Percentiles rank a stretch among this genome's conserved stretches.
Conservation (phyloP, 2,888 invertebrate genomes). For the Mermis nigrescens region DNA sequence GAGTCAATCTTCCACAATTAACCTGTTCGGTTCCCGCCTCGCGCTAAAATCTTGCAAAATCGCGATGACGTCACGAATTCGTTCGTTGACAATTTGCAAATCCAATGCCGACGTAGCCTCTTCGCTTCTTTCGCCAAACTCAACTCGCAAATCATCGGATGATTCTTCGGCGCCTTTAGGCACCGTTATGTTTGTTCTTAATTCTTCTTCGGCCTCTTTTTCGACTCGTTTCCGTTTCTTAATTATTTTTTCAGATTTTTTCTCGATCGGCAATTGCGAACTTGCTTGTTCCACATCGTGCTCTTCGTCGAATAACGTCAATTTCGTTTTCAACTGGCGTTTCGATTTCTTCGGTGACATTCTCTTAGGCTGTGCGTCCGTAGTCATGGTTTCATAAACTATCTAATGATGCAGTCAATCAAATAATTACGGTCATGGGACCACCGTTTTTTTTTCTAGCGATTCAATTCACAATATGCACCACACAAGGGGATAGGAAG, state of each 20-base stretch:
- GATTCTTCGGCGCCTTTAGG: background rate
- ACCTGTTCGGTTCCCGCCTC: constrained; percentile 20
- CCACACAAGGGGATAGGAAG: too few relatives aligned
- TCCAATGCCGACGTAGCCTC: constrained; percentile 8
- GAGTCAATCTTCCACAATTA: too few relatives aligned
- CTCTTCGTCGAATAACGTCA: too few relatives aligned
- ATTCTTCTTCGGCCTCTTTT: constrained; percentile 9
- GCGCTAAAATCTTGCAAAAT: constrained; percentile 24
- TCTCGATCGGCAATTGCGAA: constrained; percentile 7
- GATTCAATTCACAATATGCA: too few relatives aligned
- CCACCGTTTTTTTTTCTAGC: too few relatives aligned
- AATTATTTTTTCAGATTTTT: background rate
- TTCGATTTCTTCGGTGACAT: too few relatives aligned
- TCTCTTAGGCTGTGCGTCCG: too few relatives aligned
- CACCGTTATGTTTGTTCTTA: constrained; percentile 8
- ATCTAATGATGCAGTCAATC: too few relatives aligned
- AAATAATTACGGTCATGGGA: too few relatives aligned
- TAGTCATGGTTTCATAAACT: too few relatives aligned
- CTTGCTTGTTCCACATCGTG: too few relatives aligned
- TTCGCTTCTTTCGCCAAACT: background rate
- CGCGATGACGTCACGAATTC: constrained; percentile 12
- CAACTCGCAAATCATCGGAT: background rate
- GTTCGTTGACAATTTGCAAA: constrained; percentile 5
- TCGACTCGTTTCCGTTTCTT: background rate
- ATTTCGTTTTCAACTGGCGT: too few relatives aligned